phyloP scores from a whole-genome alignment of 2,888 invertebrate genomes.

The Rosalia funebris region DNA sequence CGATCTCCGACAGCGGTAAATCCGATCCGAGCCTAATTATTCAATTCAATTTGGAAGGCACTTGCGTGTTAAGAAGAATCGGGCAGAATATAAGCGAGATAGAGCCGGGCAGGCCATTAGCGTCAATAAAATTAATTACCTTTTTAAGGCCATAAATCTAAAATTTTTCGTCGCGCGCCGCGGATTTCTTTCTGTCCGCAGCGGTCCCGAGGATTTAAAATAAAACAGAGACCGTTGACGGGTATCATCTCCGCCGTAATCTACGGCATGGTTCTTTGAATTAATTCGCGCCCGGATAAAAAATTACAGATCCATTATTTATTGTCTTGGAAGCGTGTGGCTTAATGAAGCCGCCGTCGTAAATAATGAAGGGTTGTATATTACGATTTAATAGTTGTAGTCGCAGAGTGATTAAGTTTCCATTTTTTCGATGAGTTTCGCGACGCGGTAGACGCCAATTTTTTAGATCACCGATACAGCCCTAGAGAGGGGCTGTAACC shows the following conservation, averaged over 20 bases:
- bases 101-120: constrained; percentile 23
- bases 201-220: background rate
- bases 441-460: no score
- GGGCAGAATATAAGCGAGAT: constrained; percentile 23
- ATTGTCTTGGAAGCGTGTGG: background rate
- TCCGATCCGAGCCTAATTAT: constrained; percentile 31
- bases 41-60: constrained; percentile 29
- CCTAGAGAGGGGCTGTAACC: no score
- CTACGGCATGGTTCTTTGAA: background rate
- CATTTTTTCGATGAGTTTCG: no score
- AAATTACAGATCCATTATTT: background rate
- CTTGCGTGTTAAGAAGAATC: constrained; percentile 30
- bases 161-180: background rate
- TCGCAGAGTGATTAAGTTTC: no score
- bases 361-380: background rate
- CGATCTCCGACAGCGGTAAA: constrained; percentile 20
- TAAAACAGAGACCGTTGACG: background rate
- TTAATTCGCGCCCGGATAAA: background rate
- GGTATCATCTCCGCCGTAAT: background rate
- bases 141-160: constrained; percentile 15
- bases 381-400: background rate
- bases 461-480: no score
- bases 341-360: background rate
- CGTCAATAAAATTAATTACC: constrained; percentile 30
- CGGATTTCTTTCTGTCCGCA: background rate